Evolutionary conservation across 2,797 vertebrate genomes (phyloP).

Genomic region (Halcyon badia): DNA sequence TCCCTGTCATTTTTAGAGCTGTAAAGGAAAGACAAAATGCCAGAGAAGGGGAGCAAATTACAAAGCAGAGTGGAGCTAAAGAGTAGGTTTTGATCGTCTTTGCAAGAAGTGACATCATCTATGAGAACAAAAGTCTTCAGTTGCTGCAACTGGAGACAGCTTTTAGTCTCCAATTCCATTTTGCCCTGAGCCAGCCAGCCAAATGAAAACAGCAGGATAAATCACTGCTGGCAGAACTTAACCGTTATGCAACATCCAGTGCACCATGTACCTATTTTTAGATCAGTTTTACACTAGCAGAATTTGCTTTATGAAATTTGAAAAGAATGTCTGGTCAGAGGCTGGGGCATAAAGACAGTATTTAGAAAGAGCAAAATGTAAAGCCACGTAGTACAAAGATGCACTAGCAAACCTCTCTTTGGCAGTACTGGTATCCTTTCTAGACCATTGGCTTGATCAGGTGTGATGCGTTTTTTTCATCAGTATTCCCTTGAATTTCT

Average conservation of each 20-base stretch:
- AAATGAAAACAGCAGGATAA: conserved; percentile 60
- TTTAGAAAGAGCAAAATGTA: neutral
- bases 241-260: conserved; percentile 50
- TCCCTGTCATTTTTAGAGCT: conserved; percentile 29
- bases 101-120: conserved; percentile 30
- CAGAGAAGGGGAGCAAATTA: conserved; percentile 7
- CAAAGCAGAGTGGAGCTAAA: neutral
- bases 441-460: neutral
- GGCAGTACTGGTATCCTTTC: neutral
- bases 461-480: neutral
- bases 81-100: conserved; percentile 1
- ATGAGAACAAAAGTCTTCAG: conserved; percentile 26
- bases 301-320: conserved; percentile 53
- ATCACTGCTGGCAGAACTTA: conserved; percentile 68
- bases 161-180: conserved; percentile 56
- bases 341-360: neutral
- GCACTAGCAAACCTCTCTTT: neutral
- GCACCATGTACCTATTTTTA: conserved; percentile 57
- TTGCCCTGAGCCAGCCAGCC: conserved; percentile 39
- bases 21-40: conserved; percentile 20
- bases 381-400: neutral
- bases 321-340: conserved; percentile 59
- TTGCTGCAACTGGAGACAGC: conserved; percentile 23
- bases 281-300: conserved; percentile 35
- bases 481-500: neutral